These are phyloP conservation scores for Carollia perspicillata DNA, from an alignment of 2,113 vertebrate species.

Conservation along the genomic window DNA sequence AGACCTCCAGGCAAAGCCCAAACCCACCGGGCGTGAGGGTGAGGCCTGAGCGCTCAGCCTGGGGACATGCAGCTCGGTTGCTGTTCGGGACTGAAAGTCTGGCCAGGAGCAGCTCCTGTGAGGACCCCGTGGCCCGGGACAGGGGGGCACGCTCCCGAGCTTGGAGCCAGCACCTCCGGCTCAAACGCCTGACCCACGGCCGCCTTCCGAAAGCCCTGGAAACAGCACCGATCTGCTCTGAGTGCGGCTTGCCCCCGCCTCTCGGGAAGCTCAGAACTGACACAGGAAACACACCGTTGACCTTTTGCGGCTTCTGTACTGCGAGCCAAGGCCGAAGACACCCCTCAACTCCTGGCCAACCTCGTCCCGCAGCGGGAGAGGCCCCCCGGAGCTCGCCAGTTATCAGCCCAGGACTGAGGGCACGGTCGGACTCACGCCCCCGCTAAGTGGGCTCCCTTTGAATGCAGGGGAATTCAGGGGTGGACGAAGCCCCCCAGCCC, in stretches of 20 bases:
- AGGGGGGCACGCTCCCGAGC: rapidly evolving
- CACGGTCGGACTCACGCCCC: no score
- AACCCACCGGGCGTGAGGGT: rapidly evolving
- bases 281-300: background rate
- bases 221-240: background rate
- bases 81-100: rapidly evolving
- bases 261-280: background rate
- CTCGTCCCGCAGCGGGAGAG: background rate
- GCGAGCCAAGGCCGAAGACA: background rate
- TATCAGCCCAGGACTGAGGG: rapidly evolving
- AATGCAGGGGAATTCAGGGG: no score
- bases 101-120: rapidly evolving
- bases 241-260: background rate
- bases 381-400: background rate
- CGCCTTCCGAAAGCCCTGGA: background rate
- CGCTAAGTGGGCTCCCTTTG: background rate
- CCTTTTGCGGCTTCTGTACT: background rate
- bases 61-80: rapidly evolving
- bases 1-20: background rate
- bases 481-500: no score
- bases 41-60: background rate
- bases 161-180: rapidly evolving
- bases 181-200: background rate
- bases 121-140: rapidly evolving
- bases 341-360: background rate